Evolutionary conservation across 2,797 vertebrate species (phyloP), one percentile per base, ranked within the genome.

Genomic region (Ptychadena robeensis): DNA sequence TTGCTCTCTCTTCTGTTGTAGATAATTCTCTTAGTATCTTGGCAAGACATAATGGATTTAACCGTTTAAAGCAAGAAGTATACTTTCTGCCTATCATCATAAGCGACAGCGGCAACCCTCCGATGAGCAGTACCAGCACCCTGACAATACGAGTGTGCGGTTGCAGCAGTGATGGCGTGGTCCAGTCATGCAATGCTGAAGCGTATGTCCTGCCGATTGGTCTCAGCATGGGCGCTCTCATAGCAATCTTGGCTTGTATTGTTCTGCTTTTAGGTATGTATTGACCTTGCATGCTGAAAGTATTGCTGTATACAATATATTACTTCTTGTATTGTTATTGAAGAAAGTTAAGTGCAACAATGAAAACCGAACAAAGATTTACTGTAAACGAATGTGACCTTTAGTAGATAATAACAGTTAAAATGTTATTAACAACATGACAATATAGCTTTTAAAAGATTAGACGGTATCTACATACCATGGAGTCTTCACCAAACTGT

Each of bases 121-220:
- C 97, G 0, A 92, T 99, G 95, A 99, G 97, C 93, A 99, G 98
- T 91, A 99, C 98, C 84, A 96, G 97, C 89, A 99, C 98, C 3
- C 90, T 99, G 84, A 99, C 97, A 80, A 99, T 99, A 87, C 95
- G 97, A 0, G 98, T 99, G 48, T 99, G 98, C 11, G 97, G 97
- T 40, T 99, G 98, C 90, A 98, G 96, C 90, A 96, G 89, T 31
- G 98, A 99, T 0, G 97, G 97, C 0, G 89, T 91, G 0, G 96
- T 99, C 27, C 97, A 98, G 89, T 99, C 98, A 37, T 99, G 98
- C 87, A 99, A 97, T 0, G 97, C 95, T 0, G 98, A 99, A 90
- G 98, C 98, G 53, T 99, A 96, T 0, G 95, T 99, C 32, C 93
- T 99, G 77, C 97, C 98, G 0, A 98, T 99, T 25, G 98, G 98